Evolutionary conservation across 2,797 vertebrate genomes (phyloP), one percentile per base, ranked within the genome.

Genomic region (Tangara arthus): DNA sequence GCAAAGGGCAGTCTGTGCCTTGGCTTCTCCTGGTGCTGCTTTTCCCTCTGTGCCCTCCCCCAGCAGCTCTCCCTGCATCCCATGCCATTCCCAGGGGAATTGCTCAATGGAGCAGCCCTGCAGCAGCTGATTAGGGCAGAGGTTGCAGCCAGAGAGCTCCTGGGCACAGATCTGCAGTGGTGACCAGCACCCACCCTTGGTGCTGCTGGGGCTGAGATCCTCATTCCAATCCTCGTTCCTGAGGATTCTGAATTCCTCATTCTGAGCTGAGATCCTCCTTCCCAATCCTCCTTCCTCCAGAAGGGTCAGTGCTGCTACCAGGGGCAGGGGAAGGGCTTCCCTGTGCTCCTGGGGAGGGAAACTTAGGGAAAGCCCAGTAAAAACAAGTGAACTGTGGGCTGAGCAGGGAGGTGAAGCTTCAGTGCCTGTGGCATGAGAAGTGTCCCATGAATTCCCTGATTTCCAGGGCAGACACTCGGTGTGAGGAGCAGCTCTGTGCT

Each of bases 61-160:
- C n/a, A 77, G 73, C 35, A 7, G 34, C 1, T 0, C 52, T 81
- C n/a, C 70, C 65, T 0, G 1, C 4, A 2, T 75, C 49, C 87
- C 65, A 10, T 23, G 32, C 37, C 41, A 0, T 56, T 90, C 94
- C 85, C 85, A 7, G 5, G 14, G 79, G 89, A 52, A 47, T 95
- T 97, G 30, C 90, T 79, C 95, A 94, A 86, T 44, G n/a, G 35
- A 57, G 37, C 82, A 42, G 42, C 42, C 42, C 42, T 42, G 42
- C 42, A 42, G 42, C 42, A 86, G 89, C 91, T 86, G 82, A 60
- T 41, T 7, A 90, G 94, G 94, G 13, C 80, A 91, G 91, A 93
- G 95, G 94, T 92, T 75, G 16, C 64, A 42, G 50, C 12, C 86
- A 34, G 42, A 9, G 60, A 7, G 37, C 7, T 73, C 26, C 52